These are phyloP conservation scores for Ochropleura leucogaster DNA, from an alignment of 2,888 invertebrate species.

Conservation along the genomic window DNA sequence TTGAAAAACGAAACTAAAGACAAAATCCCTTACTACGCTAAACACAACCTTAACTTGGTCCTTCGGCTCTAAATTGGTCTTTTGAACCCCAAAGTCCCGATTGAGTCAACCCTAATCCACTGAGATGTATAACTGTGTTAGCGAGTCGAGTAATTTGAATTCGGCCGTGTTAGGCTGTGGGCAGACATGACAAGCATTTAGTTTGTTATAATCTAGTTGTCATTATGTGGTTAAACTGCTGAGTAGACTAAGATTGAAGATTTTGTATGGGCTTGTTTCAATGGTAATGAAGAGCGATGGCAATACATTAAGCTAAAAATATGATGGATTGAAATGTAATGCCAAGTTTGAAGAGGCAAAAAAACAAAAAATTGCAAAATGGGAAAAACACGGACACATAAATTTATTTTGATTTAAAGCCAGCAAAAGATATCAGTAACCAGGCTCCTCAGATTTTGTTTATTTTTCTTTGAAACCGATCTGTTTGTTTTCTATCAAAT, in stretches of 20 bases:
- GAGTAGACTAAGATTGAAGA: neutral
- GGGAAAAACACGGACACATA: too few relatives aligned
- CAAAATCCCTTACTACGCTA: constrained; percentile 32
- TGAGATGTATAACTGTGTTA: constrained; percentile 49
- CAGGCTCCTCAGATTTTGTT: too few relatives aligned
- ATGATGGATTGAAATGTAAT: too few relatives aligned
- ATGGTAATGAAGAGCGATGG: too few relatives aligned
- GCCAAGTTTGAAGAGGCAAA: too few relatives aligned
- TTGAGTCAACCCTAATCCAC: constrained; percentile 51
- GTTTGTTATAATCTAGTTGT: constrained; percentile 7
- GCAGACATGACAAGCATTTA: constrained; percentile 32
- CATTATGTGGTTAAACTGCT: neutral
- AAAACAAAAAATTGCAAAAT: too few relatives aligned
- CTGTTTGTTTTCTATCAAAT: too few relatives aligned
- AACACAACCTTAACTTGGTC: constrained; percentile 11
- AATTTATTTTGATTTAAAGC: too few relatives aligned
- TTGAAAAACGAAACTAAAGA: constrained; percentile 8
- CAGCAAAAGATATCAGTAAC: too few relatives aligned
- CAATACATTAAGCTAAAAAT: too few relatives aligned
- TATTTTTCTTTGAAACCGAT: too few relatives aligned
- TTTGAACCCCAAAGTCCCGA: constrained; percentile 36
- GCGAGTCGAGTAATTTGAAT: constrained; percentile 44
- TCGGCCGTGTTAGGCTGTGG: constrained; percentile 22
- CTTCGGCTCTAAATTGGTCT: constrained; percentile 25
- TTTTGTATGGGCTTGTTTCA: too few relatives aligned